These are phyloP conservation scores for Spongilla lacustris DNA, from an alignment of 37 sponge, comb jelly and placozoan species.

Conservation along the genomic window DNA sequence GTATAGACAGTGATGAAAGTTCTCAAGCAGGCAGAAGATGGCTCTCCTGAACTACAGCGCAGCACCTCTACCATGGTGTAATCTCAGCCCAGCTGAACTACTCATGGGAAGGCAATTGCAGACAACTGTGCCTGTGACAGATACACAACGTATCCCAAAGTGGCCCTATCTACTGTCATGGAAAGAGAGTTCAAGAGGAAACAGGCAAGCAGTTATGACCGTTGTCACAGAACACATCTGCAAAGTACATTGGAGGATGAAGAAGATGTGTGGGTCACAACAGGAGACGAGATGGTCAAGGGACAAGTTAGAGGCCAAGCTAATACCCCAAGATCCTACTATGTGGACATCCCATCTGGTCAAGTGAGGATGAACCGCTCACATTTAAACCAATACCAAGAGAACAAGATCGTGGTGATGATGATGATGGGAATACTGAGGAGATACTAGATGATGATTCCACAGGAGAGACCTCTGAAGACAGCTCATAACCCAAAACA, in stretches of 20 bases:
- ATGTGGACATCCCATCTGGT: no score
- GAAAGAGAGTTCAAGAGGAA: background rate
- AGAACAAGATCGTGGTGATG: no score
- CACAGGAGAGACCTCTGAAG: no score
- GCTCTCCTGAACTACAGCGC: constrained; percentile 33
- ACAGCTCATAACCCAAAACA: no score
- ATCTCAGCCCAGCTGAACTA: constrained; percentile 37
- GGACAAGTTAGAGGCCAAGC: no score
- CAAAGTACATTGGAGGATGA: background rate
- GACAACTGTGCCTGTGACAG: constrained; percentile 12
- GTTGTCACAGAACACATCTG: background rate
- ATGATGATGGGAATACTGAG: no score
- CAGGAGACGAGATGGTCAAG: no score
- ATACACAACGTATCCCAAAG: background rate
- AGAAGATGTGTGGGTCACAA: no score
- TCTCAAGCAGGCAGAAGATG: constrained; percentile 24
- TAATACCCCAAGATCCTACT: no score
- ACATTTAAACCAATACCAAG: background rate
- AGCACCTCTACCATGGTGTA: constrained; percentile 55
- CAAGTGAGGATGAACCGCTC: no score
- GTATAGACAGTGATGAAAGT: constrained; percentile 50
- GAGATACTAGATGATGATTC: no score
- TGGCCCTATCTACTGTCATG: constrained; percentile 19
- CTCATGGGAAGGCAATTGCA: constrained; percentile 26
- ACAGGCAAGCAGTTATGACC: constrained; percentile 23